Conservation (phyloP, 2,797 vertebrate genomes). For the Echiichthys vipera region DNA sequence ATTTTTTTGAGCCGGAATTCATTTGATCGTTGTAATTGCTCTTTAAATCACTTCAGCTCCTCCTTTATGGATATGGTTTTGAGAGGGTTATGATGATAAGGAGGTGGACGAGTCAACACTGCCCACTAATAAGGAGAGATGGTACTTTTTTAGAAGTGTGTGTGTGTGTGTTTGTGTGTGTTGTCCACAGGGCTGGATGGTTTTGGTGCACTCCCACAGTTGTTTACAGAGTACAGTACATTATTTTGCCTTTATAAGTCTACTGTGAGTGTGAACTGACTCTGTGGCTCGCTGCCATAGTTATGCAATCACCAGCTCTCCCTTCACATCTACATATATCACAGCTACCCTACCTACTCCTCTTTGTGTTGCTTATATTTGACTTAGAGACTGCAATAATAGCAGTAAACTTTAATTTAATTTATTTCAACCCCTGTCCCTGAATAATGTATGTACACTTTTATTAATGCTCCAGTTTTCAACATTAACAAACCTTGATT, state of each 20-base stretch:
- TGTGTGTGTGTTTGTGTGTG: slow-evolving; percentile 7
- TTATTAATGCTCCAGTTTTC: not conserved
- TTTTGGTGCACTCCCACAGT: slow-evolving; percentile 49
- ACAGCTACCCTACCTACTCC: not conserved
- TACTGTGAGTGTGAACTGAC: slow-evolving; percentile 52
- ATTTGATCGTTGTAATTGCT: not conserved
- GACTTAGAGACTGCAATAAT: not conserved
- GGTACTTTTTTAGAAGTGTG: slow-evolving; percentile 39
- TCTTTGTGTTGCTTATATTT: slow-evolving; percentile 11
- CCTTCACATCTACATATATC: slow-evolving; percentile 27
- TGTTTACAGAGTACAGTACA: slow-evolving; percentile 54
- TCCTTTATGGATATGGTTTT: slow-evolving; percentile 18
- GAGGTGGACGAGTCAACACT: slow-evolving; percentile 65
- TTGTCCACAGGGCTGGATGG: slow-evolving; percentile 33
- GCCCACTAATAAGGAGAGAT: slow-evolving; percentile 55
- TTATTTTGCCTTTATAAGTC: slow-evolving; percentile 62
- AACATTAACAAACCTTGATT: not conserved
- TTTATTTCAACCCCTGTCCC: not conserved
- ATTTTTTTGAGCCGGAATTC: not conserved
- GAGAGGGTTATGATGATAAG: slow-evolving; percentile 44
- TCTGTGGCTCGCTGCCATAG: slow-evolving; percentile 51
- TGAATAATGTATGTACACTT: not conserved
- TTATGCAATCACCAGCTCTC: slow-evolving; percentile 61
- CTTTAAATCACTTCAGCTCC: not conserved
- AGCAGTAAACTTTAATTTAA: not conserved